Percentiles rank a stretch among this genome's conserved stretches.
phyloP scores from a whole-genome alignment of 1,140 invertebrate genomes.

The Subanguina moxae region DNA sequence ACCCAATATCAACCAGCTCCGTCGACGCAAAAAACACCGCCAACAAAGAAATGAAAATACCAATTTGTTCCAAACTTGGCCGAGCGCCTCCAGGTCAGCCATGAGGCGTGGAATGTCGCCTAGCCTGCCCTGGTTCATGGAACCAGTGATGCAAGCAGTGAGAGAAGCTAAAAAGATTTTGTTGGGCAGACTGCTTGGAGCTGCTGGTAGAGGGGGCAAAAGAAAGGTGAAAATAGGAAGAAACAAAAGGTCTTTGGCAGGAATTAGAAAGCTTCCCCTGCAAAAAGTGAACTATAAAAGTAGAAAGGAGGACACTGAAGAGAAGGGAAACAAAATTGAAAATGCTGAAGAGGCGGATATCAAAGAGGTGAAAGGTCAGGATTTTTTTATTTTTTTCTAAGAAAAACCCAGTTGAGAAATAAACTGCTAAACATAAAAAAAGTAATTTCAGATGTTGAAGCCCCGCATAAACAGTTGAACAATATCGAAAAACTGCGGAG shows the following conservation, averaged over 20 bases:
- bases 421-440: too few relatives aligned
- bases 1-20: too few relatives aligned
- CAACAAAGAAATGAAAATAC: too few relatives aligned
- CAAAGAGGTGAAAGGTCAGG: too few relatives aligned
- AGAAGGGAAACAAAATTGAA: too few relatives aligned
- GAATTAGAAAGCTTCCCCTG: neutral
- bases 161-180: neutral
- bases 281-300: too few relatives aligned
- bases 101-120: neutral
- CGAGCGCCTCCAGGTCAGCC: neutral
- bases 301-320: too few relatives aligned
- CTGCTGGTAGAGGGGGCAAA: neutral
- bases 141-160: neutral
- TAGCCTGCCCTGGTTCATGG: neutral
- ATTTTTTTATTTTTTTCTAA: too few relatives aligned
- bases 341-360: too few relatives aligned
- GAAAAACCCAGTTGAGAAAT: too few relatives aligned
- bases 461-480: neutral
- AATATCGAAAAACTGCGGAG: constrained; percentile 24
- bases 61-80: neutral
- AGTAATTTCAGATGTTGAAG: too few relatives aligned
- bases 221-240: neutral
- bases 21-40: too few relatives aligned
- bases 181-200: neutral
- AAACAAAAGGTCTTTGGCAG: neutral